Percentiles rank a stretch among this genome's conserved stretches.
Evolutionary conservation across 2,113 vertebrate species (phyloP).

Genomic region (Ceyx melanurus): DNA sequence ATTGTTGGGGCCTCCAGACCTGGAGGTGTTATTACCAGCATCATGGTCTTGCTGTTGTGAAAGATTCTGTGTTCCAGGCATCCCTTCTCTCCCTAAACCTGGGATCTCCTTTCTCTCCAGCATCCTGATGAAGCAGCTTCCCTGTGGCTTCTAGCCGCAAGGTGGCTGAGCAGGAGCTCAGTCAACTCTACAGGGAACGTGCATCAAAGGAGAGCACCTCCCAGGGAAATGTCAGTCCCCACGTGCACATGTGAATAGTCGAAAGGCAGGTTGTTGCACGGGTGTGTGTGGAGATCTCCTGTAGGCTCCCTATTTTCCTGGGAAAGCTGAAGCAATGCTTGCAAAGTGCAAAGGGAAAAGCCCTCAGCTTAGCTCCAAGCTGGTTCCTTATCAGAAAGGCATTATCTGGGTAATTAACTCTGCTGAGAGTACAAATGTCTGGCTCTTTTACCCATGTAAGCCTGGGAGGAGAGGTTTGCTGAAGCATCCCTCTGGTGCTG

Average conservation of each 20-base stretch:
- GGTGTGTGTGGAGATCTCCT: no score
- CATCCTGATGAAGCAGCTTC: neutral
- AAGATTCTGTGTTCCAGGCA: neutral
- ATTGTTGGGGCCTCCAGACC: no score
- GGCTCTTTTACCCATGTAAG: no score
- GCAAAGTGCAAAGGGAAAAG: no score
- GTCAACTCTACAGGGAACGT: neutral
- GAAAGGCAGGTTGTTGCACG: neutral
- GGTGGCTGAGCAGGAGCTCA: neutral
- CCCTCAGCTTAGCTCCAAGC: no score
- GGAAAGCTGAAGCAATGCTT: no score
- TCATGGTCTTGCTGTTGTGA: neutral
- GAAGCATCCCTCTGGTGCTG: no score
- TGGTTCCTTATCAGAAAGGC: no score
- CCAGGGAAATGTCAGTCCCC: neutral
- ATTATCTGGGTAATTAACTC: no score
- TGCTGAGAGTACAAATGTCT: no score
- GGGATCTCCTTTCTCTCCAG: neutral
- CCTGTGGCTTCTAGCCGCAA: neutral
- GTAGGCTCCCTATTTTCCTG: no score
- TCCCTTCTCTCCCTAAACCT: neutral
- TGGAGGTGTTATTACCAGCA: neutral
- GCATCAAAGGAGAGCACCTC: neutral
- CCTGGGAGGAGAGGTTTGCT: no score
- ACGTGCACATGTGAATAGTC: fast-evolving